Evolutionary conservation across 1,140 invertebrate genomes (phyloP).

Genomic region (Sitobion miscanthi): DNA sequence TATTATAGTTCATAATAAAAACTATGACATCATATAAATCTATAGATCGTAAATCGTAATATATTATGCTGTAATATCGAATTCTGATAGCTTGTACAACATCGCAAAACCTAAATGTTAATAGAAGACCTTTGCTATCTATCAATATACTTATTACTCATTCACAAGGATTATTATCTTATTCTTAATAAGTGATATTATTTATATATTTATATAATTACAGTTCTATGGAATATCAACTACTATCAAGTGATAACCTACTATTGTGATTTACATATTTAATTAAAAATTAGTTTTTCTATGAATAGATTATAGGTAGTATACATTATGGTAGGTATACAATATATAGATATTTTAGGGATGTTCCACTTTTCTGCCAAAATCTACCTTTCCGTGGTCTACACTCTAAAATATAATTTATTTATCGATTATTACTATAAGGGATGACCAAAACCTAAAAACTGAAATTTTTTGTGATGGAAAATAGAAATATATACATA

Average conservation of each 20-base stretch:
- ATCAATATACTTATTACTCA: not conserved
- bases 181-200: slow-evolving; percentile 11
- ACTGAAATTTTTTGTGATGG: too few relatives aligned
- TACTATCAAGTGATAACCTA: not conserved
- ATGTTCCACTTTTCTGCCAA: too few relatives aligned
- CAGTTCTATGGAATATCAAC: too few relatives aligned
- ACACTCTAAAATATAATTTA: too few relatives aligned
- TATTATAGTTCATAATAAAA: not conserved
- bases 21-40: not conserved
- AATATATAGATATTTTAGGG: not conserved
- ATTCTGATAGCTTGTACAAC: not conserved
- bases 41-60: not conserved
- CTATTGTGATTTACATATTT: not conserved
- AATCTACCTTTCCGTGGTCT: too few relatives aligned
- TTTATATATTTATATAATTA: not conserved
- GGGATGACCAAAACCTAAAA: too few relatives aligned
- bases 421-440: too few relatives aligned
- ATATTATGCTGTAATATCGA: not conserved
- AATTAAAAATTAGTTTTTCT: not conserved
- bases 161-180: not conserved
- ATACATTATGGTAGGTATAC: not conserved
- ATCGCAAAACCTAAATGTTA: slow-evolving; percentile 11
- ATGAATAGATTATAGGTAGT: not conserved
- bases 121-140: slow-evolving; percentile 1
- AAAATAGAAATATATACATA: too few relatives aligned